A percentile compares a stretch with the other conserved stretches of the same genome.
Evolutionary conservation across 2,888 invertebrate species (phyloP).

Genomic region (Ptycholaimellus sp.): DNA sequence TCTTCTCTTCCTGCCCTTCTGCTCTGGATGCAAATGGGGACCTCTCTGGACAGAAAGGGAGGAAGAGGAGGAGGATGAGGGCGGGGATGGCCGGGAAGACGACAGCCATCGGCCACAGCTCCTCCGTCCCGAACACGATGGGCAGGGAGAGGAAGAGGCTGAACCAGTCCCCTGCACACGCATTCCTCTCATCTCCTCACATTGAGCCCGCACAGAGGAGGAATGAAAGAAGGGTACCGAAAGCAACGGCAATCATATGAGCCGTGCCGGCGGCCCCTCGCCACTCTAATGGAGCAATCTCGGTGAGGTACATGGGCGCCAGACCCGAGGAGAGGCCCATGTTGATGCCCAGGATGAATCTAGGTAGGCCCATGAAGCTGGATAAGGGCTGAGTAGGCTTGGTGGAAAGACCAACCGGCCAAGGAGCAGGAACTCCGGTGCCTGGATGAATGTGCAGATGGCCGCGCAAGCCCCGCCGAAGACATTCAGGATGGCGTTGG

Average conservation of each 20-base stretch:
- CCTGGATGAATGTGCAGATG: constrained; percentile 21
- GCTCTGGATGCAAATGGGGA: too few species aligned
- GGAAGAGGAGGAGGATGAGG: constrained; percentile 13
- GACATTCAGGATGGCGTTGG: constrained; percentile 22
- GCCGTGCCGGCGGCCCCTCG: constrained; percentile 30
- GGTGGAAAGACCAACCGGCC: constrained; percentile 22
- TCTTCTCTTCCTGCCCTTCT: too few species aligned
- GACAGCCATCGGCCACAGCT: constrained; percentile 26
- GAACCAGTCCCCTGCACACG: constrained; percentile 27
- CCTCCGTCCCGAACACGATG: constrained; percentile 22
- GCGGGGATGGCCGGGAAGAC: constrained; percentile 25
- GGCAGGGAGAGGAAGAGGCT: constrained; percentile 30
- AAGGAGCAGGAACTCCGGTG: constrained; percentile 30
- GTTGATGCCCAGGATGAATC: constrained; percentile 24
- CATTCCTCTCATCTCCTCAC: too few species aligned
- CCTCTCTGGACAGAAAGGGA: constrained; percentile 23
- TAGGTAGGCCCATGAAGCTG: too few species aligned
- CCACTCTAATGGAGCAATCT: constrained; percentile 26
- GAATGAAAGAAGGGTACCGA: too few species aligned
- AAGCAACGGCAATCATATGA: constrained; percentile 25
- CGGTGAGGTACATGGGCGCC: constrained; percentile 30
- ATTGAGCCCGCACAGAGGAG: too few species aligned
- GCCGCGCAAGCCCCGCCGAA: constrained; percentile 26
- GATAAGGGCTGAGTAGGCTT: too few species aligned
- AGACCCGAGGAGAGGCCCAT: constrained; percentile 30